Base-by-base conservation (phyloP, 2,113 vertebrate genomes). In the Himantopus leucocephalus region DNA sequence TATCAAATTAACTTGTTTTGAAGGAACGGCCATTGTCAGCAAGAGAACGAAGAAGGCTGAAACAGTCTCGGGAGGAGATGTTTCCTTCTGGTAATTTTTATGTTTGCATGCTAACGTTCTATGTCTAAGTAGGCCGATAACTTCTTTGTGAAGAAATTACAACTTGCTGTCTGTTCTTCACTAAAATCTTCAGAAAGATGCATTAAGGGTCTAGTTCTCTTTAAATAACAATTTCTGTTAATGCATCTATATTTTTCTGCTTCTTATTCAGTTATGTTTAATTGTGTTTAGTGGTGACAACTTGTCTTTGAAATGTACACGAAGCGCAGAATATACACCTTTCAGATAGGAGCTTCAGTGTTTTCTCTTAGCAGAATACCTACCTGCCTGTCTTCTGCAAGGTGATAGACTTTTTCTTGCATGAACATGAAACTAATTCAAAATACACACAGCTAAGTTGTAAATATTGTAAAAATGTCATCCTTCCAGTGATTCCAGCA, bases 31-130 rank as follows among this genome's bases (percentile, higher is more conserved):
- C 98, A 43, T 96, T 99, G 87, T 99, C 99, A 73, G 99, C 99
- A 34, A 98, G 99, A 98, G 99, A 99, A 94, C 98, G 99, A 56
- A 98, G 99, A 90, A 97, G 99, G 92, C 98, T 99, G 85, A 99
- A 99, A 93, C 99, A 99, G 87, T 99, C 98, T 39, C 98, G 96
- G 88, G 99, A 99, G 81, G 98, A 97, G 45, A 66, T 91, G 81
- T 85, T 92, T 88, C 97, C 98, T 47, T 96, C 98, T 98, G 99
- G 99, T 99, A 98, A 96, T 45, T 21, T 41, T 82, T 64, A 59
- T 67, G 18, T 87, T 88, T 94, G 66, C 30, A 34, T 64, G 30
- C 45, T 89, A 30, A 32, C 48, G 15, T 17, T 78, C 83, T 50
- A 13, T 39, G 15, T 37, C 2, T 48, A 55, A 62, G 6, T 55